Percentiles rank a stretch among this genome's conserved stretches.
Evolutionary conservation across 2,888 invertebrate genomes (phyloP).

Genomic region (Piscicola geometra): DNA sequence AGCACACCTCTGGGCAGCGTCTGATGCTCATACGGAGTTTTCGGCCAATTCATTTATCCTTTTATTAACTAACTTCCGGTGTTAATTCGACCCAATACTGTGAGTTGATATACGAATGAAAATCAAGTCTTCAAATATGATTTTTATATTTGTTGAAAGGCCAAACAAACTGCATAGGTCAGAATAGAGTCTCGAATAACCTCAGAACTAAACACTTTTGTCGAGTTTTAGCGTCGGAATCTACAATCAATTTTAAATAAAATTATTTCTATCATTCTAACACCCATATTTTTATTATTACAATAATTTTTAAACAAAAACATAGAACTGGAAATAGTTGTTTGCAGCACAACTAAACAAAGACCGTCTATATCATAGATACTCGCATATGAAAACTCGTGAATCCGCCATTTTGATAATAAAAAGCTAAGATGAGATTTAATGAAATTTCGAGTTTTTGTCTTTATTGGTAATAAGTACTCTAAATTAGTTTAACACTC

Average conservation of each 20-base stretch:
- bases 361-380: neutral
- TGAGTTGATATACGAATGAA: neutral
- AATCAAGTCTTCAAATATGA: neutral
- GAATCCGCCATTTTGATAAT: conserved; percentile 9
- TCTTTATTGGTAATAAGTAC: too few relatives aligned
- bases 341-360: neutral
- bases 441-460: too few relatives aligned
- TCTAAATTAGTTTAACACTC: too few relatives aligned
- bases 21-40: neutral
- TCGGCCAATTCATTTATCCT: conserved; percentile 1
- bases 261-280: neutral
- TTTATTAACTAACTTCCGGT: conserved; percentile 5
- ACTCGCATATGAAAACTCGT: conserved; percentile 14
- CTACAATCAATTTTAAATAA: neutral
- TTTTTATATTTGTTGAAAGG: neutral
- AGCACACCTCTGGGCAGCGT: neutral
- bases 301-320: neutral
- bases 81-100: neutral
- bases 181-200: neutral
- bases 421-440: neutral
- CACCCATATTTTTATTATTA: neutral
- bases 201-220: neutral
- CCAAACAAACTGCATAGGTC: neutral
- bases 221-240: conserved; percentile 1
- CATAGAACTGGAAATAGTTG: neutral